Percentiles rank a stretch among this genome's conserved stretches.
These are phyloP conservation scores for Pithys albifrons DNA, from an alignment of 2,113 vertebrate genomes.

Conservation along the genomic window DNA sequence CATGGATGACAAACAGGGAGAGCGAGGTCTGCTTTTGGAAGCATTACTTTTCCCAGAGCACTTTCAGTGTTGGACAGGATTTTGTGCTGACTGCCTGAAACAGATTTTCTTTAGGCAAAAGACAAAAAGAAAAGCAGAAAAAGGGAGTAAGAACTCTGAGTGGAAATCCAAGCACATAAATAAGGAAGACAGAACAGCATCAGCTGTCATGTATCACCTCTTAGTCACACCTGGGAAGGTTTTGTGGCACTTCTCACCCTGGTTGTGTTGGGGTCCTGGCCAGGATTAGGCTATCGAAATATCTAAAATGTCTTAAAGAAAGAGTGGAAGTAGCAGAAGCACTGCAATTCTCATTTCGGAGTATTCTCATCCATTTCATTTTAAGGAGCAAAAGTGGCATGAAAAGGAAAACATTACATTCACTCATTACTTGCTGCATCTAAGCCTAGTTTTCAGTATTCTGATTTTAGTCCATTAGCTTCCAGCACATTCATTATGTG, in stretches of 20 bases:
- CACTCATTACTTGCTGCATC: neutral
- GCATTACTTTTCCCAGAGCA: neutral
- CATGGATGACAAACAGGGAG: neutral
- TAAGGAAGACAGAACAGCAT: neutral
- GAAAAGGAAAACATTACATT: neutral
- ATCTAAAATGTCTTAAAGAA: neutral
- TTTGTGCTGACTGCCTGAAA: neutral
- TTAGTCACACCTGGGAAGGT: neutral
- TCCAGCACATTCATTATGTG: neutral
- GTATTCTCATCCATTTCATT: neutral
- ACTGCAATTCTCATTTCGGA: neutral
- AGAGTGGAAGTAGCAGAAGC: neutral
- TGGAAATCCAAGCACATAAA: neutral
- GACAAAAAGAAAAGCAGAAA: neutral
- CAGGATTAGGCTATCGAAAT: neutral
- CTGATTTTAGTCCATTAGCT: neutral
- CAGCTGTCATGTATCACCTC: neutral
- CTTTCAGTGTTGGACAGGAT: neutral
- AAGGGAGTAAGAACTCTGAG: neutral
- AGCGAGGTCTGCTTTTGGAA: neutral
- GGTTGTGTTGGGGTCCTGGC: neutral
- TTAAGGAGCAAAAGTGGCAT: neutral
- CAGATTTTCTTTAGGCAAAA: neutral
- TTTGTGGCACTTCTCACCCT: fast-evolving
- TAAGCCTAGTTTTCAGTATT: neutral